Base-by-base conservation (phyloP, 2,113 vertebrate species). In the Epinephelus cyanopodus region DNA sequence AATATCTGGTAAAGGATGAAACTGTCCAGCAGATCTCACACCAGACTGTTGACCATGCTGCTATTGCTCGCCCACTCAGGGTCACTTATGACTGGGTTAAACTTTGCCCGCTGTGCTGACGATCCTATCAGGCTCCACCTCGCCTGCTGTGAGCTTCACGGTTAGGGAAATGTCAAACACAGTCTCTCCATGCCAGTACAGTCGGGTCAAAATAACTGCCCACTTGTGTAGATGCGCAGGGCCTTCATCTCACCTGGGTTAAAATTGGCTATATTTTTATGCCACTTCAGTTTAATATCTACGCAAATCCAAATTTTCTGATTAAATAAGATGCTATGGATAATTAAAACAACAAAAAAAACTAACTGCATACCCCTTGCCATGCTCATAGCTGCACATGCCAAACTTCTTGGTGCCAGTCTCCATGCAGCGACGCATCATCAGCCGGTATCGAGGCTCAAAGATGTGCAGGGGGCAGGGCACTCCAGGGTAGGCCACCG, bases 371-470 rank as follows among this genome's bases (percentile, higher is more conserved):
- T 94, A 98, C 97, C 97, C 96, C 89, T 96, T 98, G 56, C 96
- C 97, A 1, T 94, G 93, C 85, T 98, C 96, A 1, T 96, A 97
- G 54, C 95, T 93, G 92, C 97, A 98, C 97, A 98, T 98, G 87
- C 97, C 97, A n/a, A 98, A 98, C 89, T 93, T 96, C 91, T 95
- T 97, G 1, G 97, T 97, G 87, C 97, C 97, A 0, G 96, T 97
- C 87, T 98, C 97, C 94, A 97, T 96, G 92, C 97, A 98, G 27
- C 96, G 95, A 0, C 97, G 96, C 95, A 98, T 97, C 97, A 98
- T 98, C 74, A 98, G 95, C 39, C 97, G 96, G 84, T 98, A 98
- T 2, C 96, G 97, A 6, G 97, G 97, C 87, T 98, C 97, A 0
- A 98, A 98, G 83, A 98, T 91, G 14, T 98, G 97, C 82, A 98